Evolutionary conservation across 1,140 invertebrate genomes (phyloP), one percentile per base, ranked within the genome.

Genomic region (Sminthurinus signatus): DNA sequence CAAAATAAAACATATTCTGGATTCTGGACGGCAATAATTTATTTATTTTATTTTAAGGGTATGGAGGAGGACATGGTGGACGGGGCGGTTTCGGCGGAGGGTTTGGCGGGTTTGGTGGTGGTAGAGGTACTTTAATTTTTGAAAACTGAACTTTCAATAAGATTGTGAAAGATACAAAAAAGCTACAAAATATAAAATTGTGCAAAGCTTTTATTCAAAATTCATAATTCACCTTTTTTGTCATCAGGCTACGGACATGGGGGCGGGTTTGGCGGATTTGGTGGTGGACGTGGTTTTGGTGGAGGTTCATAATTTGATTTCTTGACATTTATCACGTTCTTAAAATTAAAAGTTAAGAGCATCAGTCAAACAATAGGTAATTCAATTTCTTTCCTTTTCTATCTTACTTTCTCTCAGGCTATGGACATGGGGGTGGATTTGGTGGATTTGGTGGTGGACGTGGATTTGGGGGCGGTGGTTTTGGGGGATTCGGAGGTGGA

Each of bases 401-500:
- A 5, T 31, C 29, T 54, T n/a, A n/a, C n/a, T 15, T 17, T 31
- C 4, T n/a, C n/a, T n/a, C n/a, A 25, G 32, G 52, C 5, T 32
- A n/a, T 31, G 58, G 58, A 14, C 21, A n/a, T 46, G 32, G 29
- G 29, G 60, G 60, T 8, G 48, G 48, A 19, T 27, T 27, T 48
- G 17, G 44, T 58, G 31, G 55, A 21, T 58, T 58, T 44, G 31
- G 51, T 4, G 56, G 56, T 58, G 42, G 44, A 21, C n/a, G 19
- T 31, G 44, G 44, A 50, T n/a, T n/a, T n/a, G 57, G 57, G 14
- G 46, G 28, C 36, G 60, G 48, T 12, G 46, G 46, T 17, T 32
- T 32, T 57, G 31, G 55, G 1, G 55, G 55, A 42, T 17, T 50
- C 1, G 57, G 57, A 21, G 59, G 59, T 51, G 59, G 59, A 36